phyloP scores from a whole-genome alignment of 2,888 invertebrate genomes.

The Allophyes oxyacanthae region DNA sequence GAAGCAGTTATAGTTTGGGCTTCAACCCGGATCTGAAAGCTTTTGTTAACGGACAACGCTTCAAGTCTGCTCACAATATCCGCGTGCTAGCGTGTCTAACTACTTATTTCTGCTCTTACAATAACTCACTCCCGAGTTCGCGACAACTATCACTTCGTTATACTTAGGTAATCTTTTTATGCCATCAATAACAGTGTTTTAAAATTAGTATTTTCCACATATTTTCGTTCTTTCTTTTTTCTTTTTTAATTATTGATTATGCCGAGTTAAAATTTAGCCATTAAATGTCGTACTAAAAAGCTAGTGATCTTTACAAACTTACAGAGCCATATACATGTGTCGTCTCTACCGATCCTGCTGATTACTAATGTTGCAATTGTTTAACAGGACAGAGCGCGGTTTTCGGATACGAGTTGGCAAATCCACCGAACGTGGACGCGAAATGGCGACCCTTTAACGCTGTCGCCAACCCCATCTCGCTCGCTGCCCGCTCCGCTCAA shows the following conservation, averaged over 20 bases:
- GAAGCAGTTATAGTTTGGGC: conserved; percentile 66
- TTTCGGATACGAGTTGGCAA: conserved; percentile 93
- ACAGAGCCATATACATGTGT: too few relatives aligned
- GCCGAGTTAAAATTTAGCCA: too few relatives aligned
- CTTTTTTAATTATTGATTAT: too few relatives aligned
- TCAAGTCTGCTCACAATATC: conserved; percentile 35
- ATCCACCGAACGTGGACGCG: conserved; percentile 92
- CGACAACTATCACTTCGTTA: conserved; percentile 30
- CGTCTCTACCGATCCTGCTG: too few relatives aligned
- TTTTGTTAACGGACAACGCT: conserved; percentile 56
- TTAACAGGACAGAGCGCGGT: conserved; percentile 91
- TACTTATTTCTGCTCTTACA: conserved; percentile 51
- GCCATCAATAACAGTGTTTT: too few relatives aligned
- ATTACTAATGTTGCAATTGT: conserved; percentile 33
- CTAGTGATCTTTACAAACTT: too few relatives aligned
- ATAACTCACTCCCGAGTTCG: conserved; percentile 56
- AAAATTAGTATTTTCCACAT: too few relatives aligned
- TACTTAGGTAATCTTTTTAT: not conserved
- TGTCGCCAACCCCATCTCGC: conserved; percentile 77
- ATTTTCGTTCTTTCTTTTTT: too few relatives aligned
- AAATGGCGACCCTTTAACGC: conserved; percentile 81
- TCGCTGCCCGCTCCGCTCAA: conserved; percentile 65
- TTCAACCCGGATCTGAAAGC: conserved; percentile 74
- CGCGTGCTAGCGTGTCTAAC: conserved; percentile 56
- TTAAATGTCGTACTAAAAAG: too few relatives aligned